Evolutionary conservation across 2,888 invertebrate species (phyloP).

Genomic region (Chrysolina americana): DNA sequence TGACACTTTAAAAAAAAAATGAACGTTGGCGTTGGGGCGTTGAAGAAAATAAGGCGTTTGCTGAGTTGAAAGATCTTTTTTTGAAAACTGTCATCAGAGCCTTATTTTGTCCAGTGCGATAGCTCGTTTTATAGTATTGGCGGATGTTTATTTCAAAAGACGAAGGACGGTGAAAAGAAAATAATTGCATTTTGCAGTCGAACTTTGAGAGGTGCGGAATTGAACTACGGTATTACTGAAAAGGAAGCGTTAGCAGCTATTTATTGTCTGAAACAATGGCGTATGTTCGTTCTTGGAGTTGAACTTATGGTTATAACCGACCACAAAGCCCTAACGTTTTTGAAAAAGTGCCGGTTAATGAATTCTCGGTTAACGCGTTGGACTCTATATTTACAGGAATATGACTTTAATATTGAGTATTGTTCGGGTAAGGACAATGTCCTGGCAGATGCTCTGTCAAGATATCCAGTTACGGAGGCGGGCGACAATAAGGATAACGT

Average conservation of each 20-base stretch:
- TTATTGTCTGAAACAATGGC: slow-evolving; percentile 35
- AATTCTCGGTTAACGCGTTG: slow-evolving; percentile 38
- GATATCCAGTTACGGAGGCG: background rate
- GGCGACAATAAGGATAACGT: background rate
- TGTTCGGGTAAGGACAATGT: no score
- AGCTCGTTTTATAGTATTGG: slow-evolving; percentile 18
- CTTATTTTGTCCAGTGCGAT: slow-evolving; percentile 21
- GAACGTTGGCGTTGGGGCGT: slow-evolving; percentile 35
- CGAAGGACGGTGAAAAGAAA: background rate
- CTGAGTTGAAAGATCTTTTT: slow-evolving; percentile 29
- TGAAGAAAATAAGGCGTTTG: slow-evolving; percentile 29
- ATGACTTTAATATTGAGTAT: slow-evolving; percentile 36
- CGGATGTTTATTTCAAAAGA: slow-evolving; percentile 29
- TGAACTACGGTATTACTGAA: slow-evolving; percentile 35
- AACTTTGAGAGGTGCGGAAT: slow-evolving; percentile 28
- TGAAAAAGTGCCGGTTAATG: slow-evolving; percentile 32
- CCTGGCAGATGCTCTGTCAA: no score
- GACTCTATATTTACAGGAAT: slow-evolving; percentile 37
- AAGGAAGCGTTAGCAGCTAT: slow-evolving; percentile 36
- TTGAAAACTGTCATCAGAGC: slow-evolving; percentile 4
- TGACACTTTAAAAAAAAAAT: slow-evolving; percentile 33
- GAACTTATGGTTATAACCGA: slow-evolving; percentile 38
- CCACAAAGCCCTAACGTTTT: slow-evolving; percentile 40
- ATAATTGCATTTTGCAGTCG: slow-evolving; percentile 41
- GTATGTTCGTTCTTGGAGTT: slow-evolving; percentile 34